Evolutionary conservation across 1,140 invertebrate genomes (phyloP), one percentile per base, ranked within the genome.

Genomic region (Heliothis subflexa): DNA sequence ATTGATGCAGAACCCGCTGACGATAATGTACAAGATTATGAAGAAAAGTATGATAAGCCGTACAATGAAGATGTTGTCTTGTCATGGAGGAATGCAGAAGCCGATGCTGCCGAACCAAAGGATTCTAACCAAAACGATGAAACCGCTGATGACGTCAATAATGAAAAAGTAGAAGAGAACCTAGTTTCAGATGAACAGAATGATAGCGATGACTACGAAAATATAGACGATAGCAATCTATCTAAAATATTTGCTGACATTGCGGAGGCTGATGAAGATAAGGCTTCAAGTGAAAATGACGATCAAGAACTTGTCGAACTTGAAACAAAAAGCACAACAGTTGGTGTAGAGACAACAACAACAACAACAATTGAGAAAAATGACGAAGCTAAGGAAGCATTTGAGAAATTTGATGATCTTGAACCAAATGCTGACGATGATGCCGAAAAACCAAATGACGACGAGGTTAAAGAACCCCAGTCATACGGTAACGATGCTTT

Each of bases 141-240:
- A 50, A 9, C 18, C 25, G 16, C 13, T 50, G 64, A 68, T 50
- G 66, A 49, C 13, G 18, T 50, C 45, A 28, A 28, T 28, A 25
- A 28, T 28, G 47, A 52, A 28, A 49, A 1, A 52, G 47, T 21
- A 14, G 66, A 70, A 3, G 66, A 70, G 4, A 50, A 50, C n/a
- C 5, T 68, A 1, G 62, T 64, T 3, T 40, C 40, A 10, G 52
- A 55, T 25, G 64, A 68, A 68, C 4, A 50, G 0, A 18, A 16
- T 12, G 76, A 75, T 64, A 59, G 50, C 40, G 59, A 83, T 18
- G 83, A 88, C 45, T 86, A 88, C 18, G 85, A 87, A 76, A 66
- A 84, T 62, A 84, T 89, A 12, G 81, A 79, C 25, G 86, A 89
- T 33, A 81, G 79, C 16, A 81, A 78, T 45, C 25, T 81, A 21